Conservation (phyloP, 2,113 vertebrate genomes). For the Laticauda colubrina region DNA sequence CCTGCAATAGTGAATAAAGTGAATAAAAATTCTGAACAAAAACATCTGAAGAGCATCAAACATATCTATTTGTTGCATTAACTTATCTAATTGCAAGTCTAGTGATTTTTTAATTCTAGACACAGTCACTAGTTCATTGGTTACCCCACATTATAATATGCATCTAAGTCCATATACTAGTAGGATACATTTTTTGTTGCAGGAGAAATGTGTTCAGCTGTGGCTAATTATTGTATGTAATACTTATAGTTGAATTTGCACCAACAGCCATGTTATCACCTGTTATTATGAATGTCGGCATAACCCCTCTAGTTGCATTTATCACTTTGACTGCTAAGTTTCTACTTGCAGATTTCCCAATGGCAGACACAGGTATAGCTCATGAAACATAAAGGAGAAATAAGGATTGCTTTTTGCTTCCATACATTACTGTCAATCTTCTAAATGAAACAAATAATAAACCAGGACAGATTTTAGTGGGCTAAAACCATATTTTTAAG, state of each 20-base stretch:
- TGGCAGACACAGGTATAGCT: background rate
- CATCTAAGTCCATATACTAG: background rate
- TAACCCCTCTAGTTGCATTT: background rate
- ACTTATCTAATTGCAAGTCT: background rate
- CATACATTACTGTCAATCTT: conserved; percentile 13
- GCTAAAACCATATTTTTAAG: conserved; percentile 2
- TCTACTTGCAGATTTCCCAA: background rate
- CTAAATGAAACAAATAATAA: conserved; percentile 23
- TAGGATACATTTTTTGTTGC: background rate
- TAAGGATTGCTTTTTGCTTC: background rate
- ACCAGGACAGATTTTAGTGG: background rate
- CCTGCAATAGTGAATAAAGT: background rate
- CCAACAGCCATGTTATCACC: background rate
- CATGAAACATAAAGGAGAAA: conserved; percentile 12
- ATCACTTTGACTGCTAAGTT: background rate
- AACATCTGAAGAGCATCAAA: background rate
- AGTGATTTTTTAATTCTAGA: background rate
- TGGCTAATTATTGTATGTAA: background rate
- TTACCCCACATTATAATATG: background rate
- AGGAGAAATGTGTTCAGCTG: background rate
- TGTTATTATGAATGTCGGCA: background rate
- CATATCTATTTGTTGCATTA: background rate
- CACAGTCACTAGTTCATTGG: background rate
- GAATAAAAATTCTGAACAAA: background rate
- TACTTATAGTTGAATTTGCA: background rate